phyloP scores from a whole-genome alignment of 2,797 vertebrate species.

The Tiaroga cobitis region DNA sequence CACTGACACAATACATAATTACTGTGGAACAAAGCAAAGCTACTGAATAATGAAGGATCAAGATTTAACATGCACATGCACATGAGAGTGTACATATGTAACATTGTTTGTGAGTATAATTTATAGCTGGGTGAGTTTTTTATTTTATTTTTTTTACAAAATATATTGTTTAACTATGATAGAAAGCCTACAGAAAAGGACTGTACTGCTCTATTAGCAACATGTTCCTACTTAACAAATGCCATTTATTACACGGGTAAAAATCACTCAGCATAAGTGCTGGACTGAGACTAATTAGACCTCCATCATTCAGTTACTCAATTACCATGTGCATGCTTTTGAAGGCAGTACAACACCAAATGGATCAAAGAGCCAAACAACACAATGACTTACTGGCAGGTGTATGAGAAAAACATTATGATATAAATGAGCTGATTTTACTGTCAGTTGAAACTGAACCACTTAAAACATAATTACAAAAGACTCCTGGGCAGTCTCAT shows the following conservation, averaged over 20 bases:
- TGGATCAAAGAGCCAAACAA: constrained; percentile 36
- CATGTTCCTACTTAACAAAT: constrained; percentile 37
- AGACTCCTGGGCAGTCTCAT: constrained; percentile 2
- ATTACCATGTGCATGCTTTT: constrained; percentile 34
- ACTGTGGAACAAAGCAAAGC: not conserved
- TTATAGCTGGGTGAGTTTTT: not conserved
- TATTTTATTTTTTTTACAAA: not conserved
- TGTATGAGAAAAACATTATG: constrained; percentile 32
- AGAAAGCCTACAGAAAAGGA: constrained; percentile 9
- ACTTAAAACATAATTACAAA: constrained; percentile 19
- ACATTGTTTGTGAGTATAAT: constrained; percentile 10
- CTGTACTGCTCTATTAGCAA: constrained; percentile 22
- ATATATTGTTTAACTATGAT: constrained; percentile 35
- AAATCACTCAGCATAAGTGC: constrained; percentile 42
- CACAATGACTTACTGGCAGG: constrained; percentile 33
- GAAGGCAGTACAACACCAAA: constrained; percentile 35
- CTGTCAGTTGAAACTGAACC: constrained; percentile 18
- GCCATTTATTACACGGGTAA: constrained; percentile 34
- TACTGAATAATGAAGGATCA: constrained; percentile 24
- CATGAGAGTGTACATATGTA: not conserved
- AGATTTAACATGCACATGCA: not conserved
- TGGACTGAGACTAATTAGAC: constrained; percentile 50
- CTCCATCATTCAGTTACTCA: constrained; percentile 40
- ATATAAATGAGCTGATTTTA: constrained; percentile 25
- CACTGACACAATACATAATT: not conserved